Evolutionary conservation across 2,797 vertebrate species (phyloP).

Genomic region (Ciconia nigra): DNA sequence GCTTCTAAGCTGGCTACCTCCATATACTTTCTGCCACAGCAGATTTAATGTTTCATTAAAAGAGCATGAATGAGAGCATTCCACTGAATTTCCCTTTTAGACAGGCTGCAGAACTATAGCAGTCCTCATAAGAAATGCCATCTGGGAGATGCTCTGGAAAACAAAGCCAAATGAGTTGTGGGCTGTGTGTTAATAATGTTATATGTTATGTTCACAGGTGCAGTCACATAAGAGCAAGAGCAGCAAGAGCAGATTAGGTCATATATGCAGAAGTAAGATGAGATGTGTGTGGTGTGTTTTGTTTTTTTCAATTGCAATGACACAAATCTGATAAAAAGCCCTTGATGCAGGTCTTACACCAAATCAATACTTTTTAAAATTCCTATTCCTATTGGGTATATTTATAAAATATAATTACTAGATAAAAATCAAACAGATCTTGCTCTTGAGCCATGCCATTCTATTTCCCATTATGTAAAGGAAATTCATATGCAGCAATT

Average conservation of each 20-base stretch:
- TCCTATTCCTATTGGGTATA: not conserved
- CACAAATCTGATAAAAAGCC: not conserved
- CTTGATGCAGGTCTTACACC: not conserved
- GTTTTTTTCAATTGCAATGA: not conserved
- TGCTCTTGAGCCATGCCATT: not conserved
- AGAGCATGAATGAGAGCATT: not conserved
- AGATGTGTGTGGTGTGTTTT: not conserved
- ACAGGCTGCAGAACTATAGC: not conserved
- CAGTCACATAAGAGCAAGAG: not conserved
- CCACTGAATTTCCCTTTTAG: not conserved
- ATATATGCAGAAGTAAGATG: not conserved
- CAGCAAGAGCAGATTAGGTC: not conserved
- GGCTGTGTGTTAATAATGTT: not conserved
- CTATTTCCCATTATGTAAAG: not conserved
- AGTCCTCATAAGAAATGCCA: not conserved
- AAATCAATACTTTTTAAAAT: not conserved
- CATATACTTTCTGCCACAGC: not conserved
- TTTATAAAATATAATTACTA: not conserved
- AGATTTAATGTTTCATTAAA: conserved; percentile 44
- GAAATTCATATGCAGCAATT: not conserved
- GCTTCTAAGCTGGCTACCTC: not conserved
- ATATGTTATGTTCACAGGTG: not conserved
- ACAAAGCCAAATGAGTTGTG: not conserved
- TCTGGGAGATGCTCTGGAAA: not conserved
- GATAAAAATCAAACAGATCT: not conserved